Evolutionary conservation across 2,797 vertebrate genomes (phyloP).

Genomic region (Liparis tanakae): DNA sequence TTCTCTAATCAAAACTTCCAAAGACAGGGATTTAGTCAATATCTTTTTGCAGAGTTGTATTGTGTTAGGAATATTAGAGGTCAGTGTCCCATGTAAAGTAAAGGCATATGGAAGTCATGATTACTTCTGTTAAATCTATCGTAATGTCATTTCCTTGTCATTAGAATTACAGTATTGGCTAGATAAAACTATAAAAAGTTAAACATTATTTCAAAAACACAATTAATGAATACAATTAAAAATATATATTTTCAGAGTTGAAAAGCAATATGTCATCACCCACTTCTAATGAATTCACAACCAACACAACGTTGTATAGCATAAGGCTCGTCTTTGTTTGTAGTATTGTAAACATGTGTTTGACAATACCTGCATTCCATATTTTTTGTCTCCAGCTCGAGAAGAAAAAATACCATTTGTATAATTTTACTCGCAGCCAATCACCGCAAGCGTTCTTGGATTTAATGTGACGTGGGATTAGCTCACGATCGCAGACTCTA

Average conservation of each 20-base stretch:
- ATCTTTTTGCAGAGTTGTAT: not conserved
- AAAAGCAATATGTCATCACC: not conserved
- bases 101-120: not conserved
- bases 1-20: not conserved
- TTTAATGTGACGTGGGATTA: not conserved
- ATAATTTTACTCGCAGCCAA: not conserved
- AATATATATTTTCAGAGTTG: not conserved
- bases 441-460: too few relatives aligned
- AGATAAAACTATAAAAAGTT: not conserved
- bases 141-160: not conserved
- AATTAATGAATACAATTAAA: not conserved
- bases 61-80: not conserved
- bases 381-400: not conserved
- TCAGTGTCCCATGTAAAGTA: not conserved
- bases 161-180: not conserved
- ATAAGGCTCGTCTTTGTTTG: not conserved
- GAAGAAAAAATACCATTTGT: not conserved
- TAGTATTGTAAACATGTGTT: not conserved
- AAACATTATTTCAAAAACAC: constrained; percentile 9
- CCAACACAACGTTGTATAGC: constrained; percentile 8
- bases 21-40: not conserved
- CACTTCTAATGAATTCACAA: not conserved
- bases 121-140: constrained; percentile 1
- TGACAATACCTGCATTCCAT: not conserved
- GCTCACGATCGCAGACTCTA: not conserved